A percentile compares a stretch with the other conserved stretches of the same genome.
Evolutionary conservation across 2,797 vertebrate species (phyloP).

Genomic region (Gallinago stenura): DNA sequence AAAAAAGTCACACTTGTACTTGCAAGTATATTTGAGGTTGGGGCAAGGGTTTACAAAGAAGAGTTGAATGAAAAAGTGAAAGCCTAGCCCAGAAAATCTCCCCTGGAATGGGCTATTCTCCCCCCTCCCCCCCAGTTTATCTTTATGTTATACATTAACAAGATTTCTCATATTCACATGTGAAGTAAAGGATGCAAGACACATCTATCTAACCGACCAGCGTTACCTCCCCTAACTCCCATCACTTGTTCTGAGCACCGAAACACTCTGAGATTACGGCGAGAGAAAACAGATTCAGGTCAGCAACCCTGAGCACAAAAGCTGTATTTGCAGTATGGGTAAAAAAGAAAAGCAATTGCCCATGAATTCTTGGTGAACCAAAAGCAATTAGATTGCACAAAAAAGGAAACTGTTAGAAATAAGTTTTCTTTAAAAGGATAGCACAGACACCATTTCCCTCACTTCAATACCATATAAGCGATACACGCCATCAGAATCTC

Average conservation of each 20-base stretch:
- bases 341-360: slow-evolving; percentile 79
- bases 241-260: slow-evolving; percentile 64
- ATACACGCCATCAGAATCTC: slow-evolving; percentile 50
- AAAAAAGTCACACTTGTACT: not conserved
- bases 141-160: not conserved
- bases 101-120: not conserved
- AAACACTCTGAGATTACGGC: slow-evolving; percentile 50
- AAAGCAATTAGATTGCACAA: slow-evolving; percentile 80
- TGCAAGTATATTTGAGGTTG: not conserved
- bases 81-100: not conserved
- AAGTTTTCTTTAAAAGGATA: slow-evolving; percentile 62
- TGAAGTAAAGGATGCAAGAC: not conserved
- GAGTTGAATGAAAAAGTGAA: not conserved
- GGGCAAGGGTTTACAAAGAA: not conserved
- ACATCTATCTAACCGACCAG: slow-evolving; percentile 21
- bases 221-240: slow-evolving; percentile 61
- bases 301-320: slow-evolving; percentile 77
- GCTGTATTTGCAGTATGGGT: slow-evolving; percentile 51
- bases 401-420: slow-evolving; percentile 66
- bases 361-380: slow-evolving; percentile 73
- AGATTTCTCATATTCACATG: not conserved
- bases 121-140: not conserved
- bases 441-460: slow-evolving; percentile 39
- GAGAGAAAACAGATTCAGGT: slow-evolving; percentile 77
- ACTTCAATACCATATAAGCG: slow-evolving; percentile 35